Base-by-base conservation (phyloP, 1,140 invertebrate species). In the Aleiodes sp. region DNA sequence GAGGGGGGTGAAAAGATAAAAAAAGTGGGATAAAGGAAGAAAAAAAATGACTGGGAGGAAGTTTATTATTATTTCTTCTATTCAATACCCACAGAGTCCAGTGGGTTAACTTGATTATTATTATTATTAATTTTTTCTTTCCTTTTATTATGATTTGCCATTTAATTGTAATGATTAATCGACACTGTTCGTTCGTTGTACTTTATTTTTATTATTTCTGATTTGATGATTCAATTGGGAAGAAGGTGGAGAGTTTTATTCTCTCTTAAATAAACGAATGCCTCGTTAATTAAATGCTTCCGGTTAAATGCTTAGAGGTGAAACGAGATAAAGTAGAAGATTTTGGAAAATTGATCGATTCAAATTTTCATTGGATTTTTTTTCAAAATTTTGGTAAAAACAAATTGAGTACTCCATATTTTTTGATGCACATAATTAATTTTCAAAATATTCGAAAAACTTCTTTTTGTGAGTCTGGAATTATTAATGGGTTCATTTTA, bases 191-290 rank as follows among this genome's bases (percentile, higher is more conserved):
- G n/a, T n/a, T n/a, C n/a, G n/a, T n/a, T 63, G 46, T 70, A 21
- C 64, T 71, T 60, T 59, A 41, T 28, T 73, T 61, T 71, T 61
- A 71, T 71, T 67, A 66, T 52, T 73, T 68, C 71, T 52, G 21
- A 16, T 9, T 52, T 52, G 3, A 24, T 52, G 19, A 24, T 52
- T 52, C 19, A 24, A 52, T 4, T 24, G 21, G 24, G 41, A 46
- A 9, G 24, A 19, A 46, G 8, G 9, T 14, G 16, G 14, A 46
- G 41, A 43, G 26, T 21, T 52, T 6, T 52, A 21, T 6, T n/a
- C n/a, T n/a, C n/a, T n/a, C n/a, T n/a, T n/a, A 21, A 24, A 21
- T 12, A 21, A 24, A 19, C 6, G 46, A 24, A 12, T 24, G 21
- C 46, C 46, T 52, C 46, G 46, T 21, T 24, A 52, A 52, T 12